Percentiles rank a stretch among this genome's conserved stretches.
Evolutionary conservation across 2,888 invertebrate genomes (phyloP).

Genomic region (Limnephilus marmoratus): DNA sequence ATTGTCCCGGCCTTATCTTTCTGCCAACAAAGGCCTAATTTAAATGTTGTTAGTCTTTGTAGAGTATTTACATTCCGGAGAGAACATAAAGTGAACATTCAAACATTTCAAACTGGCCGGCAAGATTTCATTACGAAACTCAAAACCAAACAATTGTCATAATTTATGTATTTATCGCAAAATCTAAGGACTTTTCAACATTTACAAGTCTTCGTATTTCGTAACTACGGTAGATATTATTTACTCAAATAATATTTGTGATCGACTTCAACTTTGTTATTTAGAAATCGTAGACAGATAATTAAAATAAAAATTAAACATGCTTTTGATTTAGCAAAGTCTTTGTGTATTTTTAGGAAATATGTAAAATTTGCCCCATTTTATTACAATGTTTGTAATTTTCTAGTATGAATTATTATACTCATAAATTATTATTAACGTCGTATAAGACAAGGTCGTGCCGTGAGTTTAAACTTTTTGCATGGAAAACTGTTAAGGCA

Average conservation of each 20-base stretch:
- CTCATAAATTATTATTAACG: neutral
- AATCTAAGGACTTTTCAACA: neutral
- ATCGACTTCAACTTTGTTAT: too few species aligned
- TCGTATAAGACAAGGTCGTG: neutral
- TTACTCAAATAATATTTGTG: too few species aligned
- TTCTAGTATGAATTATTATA: too few species aligned
- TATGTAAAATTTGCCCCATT: too few species aligned
- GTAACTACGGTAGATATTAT: too few species aligned
- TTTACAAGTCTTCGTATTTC: too few species aligned
- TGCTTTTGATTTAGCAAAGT: too few species aligned
- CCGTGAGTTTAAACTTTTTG: neutral
- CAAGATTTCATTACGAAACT: neutral
- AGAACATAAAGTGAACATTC: constrained; percentile 10
- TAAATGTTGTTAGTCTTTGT: constrained; percentile 21
- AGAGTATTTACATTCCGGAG: constrained; percentile 20
- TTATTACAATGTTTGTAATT: too few species aligned
- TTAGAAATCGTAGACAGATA: too few species aligned
- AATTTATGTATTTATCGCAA: neutral
- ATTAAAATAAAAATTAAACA: too few species aligned
- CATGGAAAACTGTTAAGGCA: neutral
- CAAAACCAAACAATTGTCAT: neutral
- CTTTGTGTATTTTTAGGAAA: too few species aligned
- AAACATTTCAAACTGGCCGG: neutral
- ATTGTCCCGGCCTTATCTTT: constrained; percentile 33
- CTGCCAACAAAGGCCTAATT: constrained; percentile 40